phyloP scores from a whole-genome alignment of 2,888 invertebrate genomes.

The Volucella zonaria region DNA sequence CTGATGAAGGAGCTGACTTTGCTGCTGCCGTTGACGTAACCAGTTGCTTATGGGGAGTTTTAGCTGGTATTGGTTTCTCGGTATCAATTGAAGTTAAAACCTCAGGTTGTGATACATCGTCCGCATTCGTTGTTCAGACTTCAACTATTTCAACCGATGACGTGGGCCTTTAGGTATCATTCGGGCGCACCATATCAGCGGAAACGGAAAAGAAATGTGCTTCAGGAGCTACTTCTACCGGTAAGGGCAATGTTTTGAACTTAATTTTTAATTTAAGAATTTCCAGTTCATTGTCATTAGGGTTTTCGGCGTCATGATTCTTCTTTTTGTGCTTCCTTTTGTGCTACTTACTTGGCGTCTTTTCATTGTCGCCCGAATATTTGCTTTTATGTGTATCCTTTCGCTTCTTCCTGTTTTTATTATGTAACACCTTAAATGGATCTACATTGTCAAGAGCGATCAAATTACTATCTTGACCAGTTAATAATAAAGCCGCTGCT shows the following conservation, averaged over 20 bases:
- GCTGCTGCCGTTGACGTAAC: slow-evolving; percentile 72
- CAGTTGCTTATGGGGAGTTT: slow-evolving; percentile 66
- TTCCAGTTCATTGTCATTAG: slow-evolving; percentile 79
- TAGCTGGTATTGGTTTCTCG: slow-evolving; percentile 42
- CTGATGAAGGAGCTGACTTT: slow-evolving; percentile 32
- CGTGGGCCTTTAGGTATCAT: slow-evolving; percentile 81
- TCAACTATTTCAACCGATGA: slow-evolving; percentile 82
- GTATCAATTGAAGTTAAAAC: slow-evolving; percentile 45
- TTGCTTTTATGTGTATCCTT: slow-evolving; percentile 90
- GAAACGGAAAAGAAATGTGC: slow-evolving; percentile 91
- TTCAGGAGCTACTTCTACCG: slow-evolving; percentile 88
- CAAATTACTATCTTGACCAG: slow-evolving; percentile 61
- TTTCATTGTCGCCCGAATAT: slow-evolving; percentile 84
- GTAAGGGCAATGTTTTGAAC: slow-evolving; percentile 82
- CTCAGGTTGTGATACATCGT: slow-evolving; percentile 58
- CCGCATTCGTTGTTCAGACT: slow-evolving; percentile 76
- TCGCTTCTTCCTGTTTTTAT: slow-evolving; percentile 87
- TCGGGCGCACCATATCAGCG: slow-evolving; percentile 83
- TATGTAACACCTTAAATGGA: slow-evolving; percentile 79
- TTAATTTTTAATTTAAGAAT: slow-evolving; percentile 91
- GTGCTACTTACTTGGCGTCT: slow-evolving; percentile 88
- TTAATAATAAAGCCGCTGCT: slow-evolving; percentile 58
- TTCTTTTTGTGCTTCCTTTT: slow-evolving; percentile 92
- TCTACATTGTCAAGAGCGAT: slow-evolving; percentile 76
- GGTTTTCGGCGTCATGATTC: slow-evolving; percentile 85